Percentiles rank a stretch among this genome's conserved stretches.
Conservation (phyloP, 1,140 invertebrate genomes). For the Atopsyche davidsoni region DNA sequence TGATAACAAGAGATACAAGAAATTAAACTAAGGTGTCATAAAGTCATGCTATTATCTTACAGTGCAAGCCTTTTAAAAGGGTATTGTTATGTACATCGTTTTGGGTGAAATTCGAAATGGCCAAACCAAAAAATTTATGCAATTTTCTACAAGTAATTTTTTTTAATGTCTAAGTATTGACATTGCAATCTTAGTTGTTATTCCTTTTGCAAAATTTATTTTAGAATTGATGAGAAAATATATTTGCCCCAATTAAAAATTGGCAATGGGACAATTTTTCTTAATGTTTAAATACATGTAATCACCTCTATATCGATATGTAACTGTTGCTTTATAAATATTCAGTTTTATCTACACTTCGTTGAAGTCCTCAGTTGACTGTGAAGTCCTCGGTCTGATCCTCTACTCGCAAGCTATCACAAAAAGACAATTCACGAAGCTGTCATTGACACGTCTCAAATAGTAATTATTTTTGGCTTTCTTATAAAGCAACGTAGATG, state of each 20-base stretch:
- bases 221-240: conserved; percentile 1
- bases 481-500: neutral
- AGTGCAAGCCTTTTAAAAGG: conserved; percentile 6
- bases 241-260: conserved; percentile 5
- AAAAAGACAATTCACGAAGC: conserved; percentile 1
- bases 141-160: neutral
- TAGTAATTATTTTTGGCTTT: neutral
- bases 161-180: neutral
- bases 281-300: conserved; percentile 1
- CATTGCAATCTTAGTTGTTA: neutral
- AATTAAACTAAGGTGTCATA: no score
- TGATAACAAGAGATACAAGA: no score
- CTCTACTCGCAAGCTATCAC: neutral
- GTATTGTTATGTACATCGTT: neutral
- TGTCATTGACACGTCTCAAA: neutral
- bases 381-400: neutral
- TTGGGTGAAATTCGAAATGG: neutral
- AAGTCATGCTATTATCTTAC: no score
- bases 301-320: conserved; percentile 15
- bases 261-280: conserved; percentile 3
- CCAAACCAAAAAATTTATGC: neutral
- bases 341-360: conserved; percentile 4
- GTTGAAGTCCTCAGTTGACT: neutral
- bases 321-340: conserved; percentile 12
- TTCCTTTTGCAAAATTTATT: neutral